Percentiles rank a stretch among this genome's conserved stretches.
phyloP scores from a whole-genome alignment of 2,113 vertebrate genomes.

The Polyodon spathula region DNA sequence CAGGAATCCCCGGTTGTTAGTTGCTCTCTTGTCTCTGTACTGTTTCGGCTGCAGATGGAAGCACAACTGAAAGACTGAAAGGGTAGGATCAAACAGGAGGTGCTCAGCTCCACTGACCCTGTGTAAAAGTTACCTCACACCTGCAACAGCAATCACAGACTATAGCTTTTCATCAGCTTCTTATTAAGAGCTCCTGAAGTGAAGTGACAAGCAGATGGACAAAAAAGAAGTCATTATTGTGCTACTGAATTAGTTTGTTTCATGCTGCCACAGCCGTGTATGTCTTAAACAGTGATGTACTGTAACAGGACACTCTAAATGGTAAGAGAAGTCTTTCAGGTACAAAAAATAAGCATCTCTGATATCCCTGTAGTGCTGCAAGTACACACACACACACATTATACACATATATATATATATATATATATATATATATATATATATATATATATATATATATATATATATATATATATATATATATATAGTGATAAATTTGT shows the following conservation, averaged over 20 bases:
- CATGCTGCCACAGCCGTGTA: no score
- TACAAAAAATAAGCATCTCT: no score
- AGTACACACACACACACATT: no score
- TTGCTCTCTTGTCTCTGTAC: not conserved
- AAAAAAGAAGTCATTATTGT: not conserved
- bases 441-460: no score
- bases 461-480: no score
- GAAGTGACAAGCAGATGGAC: not conserved
- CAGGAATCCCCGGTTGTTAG: not conserved
- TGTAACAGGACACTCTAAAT: no score
- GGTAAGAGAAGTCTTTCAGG: no score
- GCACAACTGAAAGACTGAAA: slow-evolving; percentile 1
- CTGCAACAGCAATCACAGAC: not conserved
- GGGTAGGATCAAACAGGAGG: not conserved
- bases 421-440: no score
- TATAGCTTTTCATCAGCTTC: not conserved
- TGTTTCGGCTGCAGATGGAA: not conserved
- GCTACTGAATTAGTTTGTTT: not conserved
- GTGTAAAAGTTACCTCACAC: not conserved
- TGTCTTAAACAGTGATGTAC: no score
- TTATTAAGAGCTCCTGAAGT: not conserved
- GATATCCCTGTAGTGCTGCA: no score
- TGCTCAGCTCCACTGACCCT: not conserved
- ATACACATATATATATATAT: no score
- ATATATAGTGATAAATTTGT: no score